Evolutionary conservation across 37 sponge, comb jelly and placozoan genomes (phyloP).

Genomic region (Spongia lamella): DNA sequence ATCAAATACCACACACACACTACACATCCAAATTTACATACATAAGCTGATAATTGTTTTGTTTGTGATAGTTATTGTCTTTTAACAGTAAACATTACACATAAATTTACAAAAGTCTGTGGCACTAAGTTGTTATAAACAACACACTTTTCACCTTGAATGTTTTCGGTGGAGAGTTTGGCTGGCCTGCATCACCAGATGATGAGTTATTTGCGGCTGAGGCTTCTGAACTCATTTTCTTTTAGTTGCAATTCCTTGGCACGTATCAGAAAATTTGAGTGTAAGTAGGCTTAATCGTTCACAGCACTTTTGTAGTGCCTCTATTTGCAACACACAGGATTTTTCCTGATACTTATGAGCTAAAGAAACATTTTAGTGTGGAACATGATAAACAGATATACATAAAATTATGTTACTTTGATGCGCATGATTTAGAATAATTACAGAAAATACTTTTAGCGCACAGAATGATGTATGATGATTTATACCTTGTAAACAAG

Average conservation of each 20-base stretch:
- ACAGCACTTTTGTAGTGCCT: constrained; percentile 39
- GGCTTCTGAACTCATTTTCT: neutral
- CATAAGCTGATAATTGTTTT: no score
- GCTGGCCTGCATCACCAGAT: neutral
- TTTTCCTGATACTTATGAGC: constrained; percentile 63
- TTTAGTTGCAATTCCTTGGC: constrained; percentile 13
- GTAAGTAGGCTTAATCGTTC: constrained; percentile 26
- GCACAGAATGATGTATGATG: neutral
- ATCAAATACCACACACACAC: constrained; percentile 8
- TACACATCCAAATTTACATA: no score
- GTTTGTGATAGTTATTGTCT: no score
- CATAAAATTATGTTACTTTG: neutral
- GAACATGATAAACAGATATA: neutral
- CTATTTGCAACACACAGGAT: constrained; percentile 29
- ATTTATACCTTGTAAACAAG: constrained; percentile 61
- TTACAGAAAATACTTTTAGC: neutral
- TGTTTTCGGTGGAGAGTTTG: constrained; percentile 11
- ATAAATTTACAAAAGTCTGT: no score
- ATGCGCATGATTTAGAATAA: neutral
- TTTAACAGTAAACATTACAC: no score
- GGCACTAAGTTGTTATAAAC: no score
- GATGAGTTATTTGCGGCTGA: neutral
- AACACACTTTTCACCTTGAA: neutral
- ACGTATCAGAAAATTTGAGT: constrained; percentile 33
- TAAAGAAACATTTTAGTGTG: neutral